A percentile compares a stretch with the other conserved stretches of the same genome.
Conservation (phyloP, 2,888 invertebrate species). For the Aelia acuminata region DNA sequence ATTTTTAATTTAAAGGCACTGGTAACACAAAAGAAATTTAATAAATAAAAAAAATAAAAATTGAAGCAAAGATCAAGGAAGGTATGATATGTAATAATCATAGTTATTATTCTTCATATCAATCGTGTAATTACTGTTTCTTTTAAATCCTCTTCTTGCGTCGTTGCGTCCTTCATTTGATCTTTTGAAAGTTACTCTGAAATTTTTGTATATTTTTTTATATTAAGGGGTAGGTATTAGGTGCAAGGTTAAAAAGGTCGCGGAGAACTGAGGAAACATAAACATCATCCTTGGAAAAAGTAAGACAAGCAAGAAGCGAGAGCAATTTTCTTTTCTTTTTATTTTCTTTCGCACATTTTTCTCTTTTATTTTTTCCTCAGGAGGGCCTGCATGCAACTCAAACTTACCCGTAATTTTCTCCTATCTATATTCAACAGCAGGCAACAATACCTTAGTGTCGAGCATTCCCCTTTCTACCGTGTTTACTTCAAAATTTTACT, state of each 20-base stretch:
- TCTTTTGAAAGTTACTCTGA: neutral
- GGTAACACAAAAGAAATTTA: no score
- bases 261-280: constrained; percentile 1
- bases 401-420: constrained; percentile 2
- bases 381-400: neutral
- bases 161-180: neutral
- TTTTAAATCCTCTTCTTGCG: neutral
- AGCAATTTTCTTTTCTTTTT: constrained; percentile 29
- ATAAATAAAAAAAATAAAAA: no score
- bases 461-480: neutral
- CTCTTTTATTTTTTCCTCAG: constrained; percentile 33
- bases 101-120: no score
- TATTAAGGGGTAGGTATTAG: neutral
- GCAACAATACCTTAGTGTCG: neutral
- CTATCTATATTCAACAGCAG: neutral
- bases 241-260: constrained; percentile 26
- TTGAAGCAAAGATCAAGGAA: no score
- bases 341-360: neutral
- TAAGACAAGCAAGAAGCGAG: constrained; percentile 30
- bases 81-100: no score
- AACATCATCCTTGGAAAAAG: constrained; percentile 12
- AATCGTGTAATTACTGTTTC: neutral
- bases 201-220: neutral
- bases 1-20: no score
- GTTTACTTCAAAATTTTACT: neutral